A percentile compares a stretch with the other conserved stretches of the same genome.
These are phyloP conservation scores for Gnathonemus echidnorhynchus DNA, from an alignment of 2,113 vertebrate genomes.

Conservation along the genomic window DNA sequence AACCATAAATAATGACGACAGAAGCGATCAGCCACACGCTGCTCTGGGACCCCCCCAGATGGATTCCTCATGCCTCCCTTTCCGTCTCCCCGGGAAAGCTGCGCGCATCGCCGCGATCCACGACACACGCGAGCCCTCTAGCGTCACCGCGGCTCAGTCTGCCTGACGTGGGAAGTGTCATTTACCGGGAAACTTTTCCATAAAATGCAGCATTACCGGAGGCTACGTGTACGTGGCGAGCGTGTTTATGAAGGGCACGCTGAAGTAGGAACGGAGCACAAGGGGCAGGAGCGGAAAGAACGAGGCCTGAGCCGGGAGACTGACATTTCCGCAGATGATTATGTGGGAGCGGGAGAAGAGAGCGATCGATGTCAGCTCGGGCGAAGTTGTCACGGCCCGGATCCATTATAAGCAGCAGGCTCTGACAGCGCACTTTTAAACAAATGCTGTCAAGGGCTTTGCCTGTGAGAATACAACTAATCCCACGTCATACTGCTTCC, in stretches of 20 bases:
- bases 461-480: background rate
- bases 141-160: conserved; percentile 42
- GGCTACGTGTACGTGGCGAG: background rate
- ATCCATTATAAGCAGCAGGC: background rate
- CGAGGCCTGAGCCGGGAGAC: too few species aligned
- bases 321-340: background rate
- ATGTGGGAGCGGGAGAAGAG: background rate
- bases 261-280: background rate
- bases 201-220: background rate
- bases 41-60: background rate
- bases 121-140: conserved; percentile 57
- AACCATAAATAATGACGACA: conserved; percentile 1
- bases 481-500: background rate
- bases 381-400: background rate
- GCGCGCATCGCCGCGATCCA: background rate
- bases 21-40: conserved; percentile 1
- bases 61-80: conserved; percentile 18
- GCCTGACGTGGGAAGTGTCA: background rate
- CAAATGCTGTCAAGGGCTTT: background rate
- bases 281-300: background rate
- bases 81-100: background rate
- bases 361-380: background rate
- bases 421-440: background rate
- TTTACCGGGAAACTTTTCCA: background rate
- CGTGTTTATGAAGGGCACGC: background rate